Conservation (phyloP, 2,888 invertebrate genomes). For the Resseliella maxima region DNA sequence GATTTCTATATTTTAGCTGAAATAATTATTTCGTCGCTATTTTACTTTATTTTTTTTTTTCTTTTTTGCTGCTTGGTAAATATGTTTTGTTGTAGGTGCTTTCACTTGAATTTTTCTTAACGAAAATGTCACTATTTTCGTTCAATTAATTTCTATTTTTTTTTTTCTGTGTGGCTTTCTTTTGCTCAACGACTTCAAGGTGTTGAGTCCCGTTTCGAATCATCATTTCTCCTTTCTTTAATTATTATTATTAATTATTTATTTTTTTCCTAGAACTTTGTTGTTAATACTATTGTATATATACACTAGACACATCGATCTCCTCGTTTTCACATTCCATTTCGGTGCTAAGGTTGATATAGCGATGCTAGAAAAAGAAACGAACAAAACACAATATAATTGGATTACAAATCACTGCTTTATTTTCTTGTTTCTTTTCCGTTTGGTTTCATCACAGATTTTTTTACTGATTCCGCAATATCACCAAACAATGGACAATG, state of each 20-base stretch:
- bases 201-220: constrained; percentile 34
- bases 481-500: too few relatives aligned
- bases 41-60: background rate
- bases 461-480: too few relatives aligned
- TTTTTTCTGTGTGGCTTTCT: background rate
- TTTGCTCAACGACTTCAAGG: background rate
- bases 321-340: constrained; percentile 48
- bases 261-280: background rate
- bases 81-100: background rate
- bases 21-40: background rate
- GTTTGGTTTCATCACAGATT: too few relatives aligned
- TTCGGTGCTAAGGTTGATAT: background rate
- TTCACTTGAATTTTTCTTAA: background rate
- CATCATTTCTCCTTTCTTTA: constrained; percentile 12
- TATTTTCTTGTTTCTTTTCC: too few relatives aligned
- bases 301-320: constrained; percentile 8
- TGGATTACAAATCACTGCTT: background rate
- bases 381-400: background rate
- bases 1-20: background rate
- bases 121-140: background rate
- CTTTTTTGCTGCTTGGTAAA: background rate
- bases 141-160: background rate
- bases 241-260: background rate
- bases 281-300: constrained; percentile 19
- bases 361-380: background rate